Percentiles rank a stretch among this genome's conserved stretches.
Evolutionary conservation across 1,140 invertebrate genomes (phyloP).

Genomic region (Doryteuthis pealeii): DNA sequence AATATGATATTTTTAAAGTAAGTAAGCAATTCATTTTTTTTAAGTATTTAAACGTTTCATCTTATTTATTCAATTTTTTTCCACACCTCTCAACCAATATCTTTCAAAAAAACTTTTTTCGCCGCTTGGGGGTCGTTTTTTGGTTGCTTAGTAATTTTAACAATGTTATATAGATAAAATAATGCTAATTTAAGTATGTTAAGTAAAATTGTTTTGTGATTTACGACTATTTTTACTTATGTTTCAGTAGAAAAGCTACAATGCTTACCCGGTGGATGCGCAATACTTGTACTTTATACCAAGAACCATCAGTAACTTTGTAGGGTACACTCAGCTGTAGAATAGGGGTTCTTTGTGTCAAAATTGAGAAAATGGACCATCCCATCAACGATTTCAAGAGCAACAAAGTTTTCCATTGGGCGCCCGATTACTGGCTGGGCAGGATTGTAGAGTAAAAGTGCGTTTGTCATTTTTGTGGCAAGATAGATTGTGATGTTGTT

Average conservation of each 20-base stretch:
- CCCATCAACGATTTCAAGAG: slow-evolving; percentile 5
- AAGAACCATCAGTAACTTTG: slow-evolving; percentile 1
- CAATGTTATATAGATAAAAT: neutral
- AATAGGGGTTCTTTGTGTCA: neutral
- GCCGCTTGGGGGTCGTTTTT: neutral
- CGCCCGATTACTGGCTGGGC: slow-evolving; percentile 58
- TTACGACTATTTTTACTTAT: no score
- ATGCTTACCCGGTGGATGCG: neutral
- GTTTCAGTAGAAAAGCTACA: no score
- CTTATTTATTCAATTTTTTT: no score
- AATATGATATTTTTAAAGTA: no score
- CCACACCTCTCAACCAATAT: neutral
- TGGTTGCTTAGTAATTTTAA: neutral
- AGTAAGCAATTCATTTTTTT: no score
- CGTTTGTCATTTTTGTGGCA: slow-evolving; percentile 83
- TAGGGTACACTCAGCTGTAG: neutral
- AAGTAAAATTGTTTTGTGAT: no score
- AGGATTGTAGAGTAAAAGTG: slow-evolving; percentile 86
- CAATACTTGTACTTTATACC: slow-evolving; percentile 6
- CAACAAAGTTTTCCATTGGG: neutral
- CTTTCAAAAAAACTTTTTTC: neutral
- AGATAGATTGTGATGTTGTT: slow-evolving; percentile 79
- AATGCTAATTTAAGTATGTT: neutral
- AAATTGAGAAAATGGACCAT: neutral
- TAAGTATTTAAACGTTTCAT: no score